These are phyloP conservation scores for Salvelinus sp. DNA, from an alignment of 2,113 vertebrate genomes.

Conservation along the genomic window DNA sequence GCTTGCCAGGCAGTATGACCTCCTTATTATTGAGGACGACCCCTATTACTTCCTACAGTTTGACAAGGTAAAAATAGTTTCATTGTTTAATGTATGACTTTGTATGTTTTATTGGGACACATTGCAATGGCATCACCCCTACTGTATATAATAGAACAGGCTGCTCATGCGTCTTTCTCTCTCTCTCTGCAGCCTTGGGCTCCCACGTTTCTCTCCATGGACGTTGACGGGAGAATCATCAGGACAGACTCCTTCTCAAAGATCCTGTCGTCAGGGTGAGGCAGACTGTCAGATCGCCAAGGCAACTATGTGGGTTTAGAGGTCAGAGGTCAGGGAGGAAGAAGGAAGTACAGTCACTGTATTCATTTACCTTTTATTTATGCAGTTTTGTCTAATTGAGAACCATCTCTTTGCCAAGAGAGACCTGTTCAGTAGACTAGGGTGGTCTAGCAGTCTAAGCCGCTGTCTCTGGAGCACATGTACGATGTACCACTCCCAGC, in stretches of 20 bases:
- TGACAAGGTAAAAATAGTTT: constrained; percentile 78
- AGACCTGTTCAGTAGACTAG: too few species aligned
- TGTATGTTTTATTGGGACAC: not conserved
- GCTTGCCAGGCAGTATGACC: constrained; percentile 89
- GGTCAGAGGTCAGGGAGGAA: not conserved
- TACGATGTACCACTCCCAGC: too few species aligned
- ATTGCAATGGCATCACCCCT: not conserved
- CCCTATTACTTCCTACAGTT: constrained; percentile 98
- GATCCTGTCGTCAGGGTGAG: constrained; percentile 80
- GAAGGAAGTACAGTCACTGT: not conserved
- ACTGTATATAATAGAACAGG: too few species aligned
- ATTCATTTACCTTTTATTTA: not conserved
- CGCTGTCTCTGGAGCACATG: too few species aligned
- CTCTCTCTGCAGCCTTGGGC: constrained; percentile 64
- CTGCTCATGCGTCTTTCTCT: not conserved
- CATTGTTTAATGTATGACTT: not conserved
- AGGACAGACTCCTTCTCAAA: constrained; percentile 80
- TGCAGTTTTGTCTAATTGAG: too few species aligned
- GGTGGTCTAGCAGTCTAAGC: too few species aligned
- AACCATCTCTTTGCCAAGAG: too few species aligned
- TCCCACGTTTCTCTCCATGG: constrained; percentile 79
- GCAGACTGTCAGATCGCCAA: not conserved
- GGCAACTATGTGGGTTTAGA: not conserved
- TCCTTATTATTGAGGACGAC: constrained; percentile 96
- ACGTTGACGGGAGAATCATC: constrained; percentile 74